These are phyloP conservation scores for Opisthocomus hoazin DNA, from an alignment of 2,113 vertebrate genomes.

Conservation along the genomic window DNA sequence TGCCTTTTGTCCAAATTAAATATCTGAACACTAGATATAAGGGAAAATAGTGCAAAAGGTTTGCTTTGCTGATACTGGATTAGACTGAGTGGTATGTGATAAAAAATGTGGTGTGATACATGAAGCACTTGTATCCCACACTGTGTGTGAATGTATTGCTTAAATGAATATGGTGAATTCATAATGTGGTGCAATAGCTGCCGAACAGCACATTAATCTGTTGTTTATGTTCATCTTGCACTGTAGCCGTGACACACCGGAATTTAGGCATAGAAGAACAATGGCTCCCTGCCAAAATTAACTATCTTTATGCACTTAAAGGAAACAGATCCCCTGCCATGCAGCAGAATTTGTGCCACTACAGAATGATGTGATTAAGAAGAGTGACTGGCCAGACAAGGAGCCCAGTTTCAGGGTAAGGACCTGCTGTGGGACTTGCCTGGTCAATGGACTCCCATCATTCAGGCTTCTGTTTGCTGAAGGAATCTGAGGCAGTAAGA, in stretches of 20 bases:
- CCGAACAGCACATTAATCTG: not conserved
- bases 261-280: slow-evolving; percentile 12
- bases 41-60: not conserved
- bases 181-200: not conserved
- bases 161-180: slow-evolving; percentile 5
- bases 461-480: not conserved
- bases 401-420: not conserved
- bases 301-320: not conserved
- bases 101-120: not conserved
- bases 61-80: not conserved
- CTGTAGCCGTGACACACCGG: not conserved
- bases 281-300: slow-evolving; percentile 29
- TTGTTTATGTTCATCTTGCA: not conserved
- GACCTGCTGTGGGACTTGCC: not conserved
- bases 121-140: not conserved
- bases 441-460: not conserved
- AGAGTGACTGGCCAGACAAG: not conserved
- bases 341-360: not conserved
- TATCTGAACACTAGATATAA: not conserved
- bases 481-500: not conserved
- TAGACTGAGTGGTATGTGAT: not conserved
- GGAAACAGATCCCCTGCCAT: not conserved
- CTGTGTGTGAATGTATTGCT: not conserved
- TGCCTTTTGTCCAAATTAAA: not conserved
- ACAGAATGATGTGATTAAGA: not conserved